Evolutionary conservation across 2,113 vertebrate genomes (phyloP).

Genomic region (Caracal caracal): DNA sequence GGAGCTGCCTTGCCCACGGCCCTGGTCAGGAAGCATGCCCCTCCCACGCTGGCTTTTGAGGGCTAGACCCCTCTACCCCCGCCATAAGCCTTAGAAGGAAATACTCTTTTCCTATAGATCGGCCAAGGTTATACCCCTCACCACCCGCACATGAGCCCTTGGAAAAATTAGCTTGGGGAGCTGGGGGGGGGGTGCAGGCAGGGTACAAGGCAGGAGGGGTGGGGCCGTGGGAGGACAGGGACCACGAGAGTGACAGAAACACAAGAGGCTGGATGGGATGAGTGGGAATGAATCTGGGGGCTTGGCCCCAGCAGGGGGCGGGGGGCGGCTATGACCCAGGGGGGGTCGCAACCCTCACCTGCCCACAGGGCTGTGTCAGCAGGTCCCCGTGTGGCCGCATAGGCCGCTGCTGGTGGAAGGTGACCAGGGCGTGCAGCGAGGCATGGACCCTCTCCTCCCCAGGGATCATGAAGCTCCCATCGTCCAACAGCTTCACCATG

Average conservation of each 20-base stretch:
- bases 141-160: background rate
- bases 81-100: background rate
- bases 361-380: slow-evolving; percentile 86
- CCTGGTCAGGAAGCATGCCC: background rate
- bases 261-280: background rate
- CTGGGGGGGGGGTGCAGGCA: background rate
- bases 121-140: background rate
- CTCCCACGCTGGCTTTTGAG: too few relatives aligned
- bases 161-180: background rate
- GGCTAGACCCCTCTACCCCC: background rate
- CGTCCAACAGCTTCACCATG: slow-evolving; percentile 86
- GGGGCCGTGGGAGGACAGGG: background rate
- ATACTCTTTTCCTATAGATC: background rate
- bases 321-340: fast-evolving
- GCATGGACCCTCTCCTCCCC: slow-evolving; percentile 83
- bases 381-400: slow-evolving; percentile 84
- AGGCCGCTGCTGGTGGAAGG: slow-evolving; percentile 84
- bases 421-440: slow-evolving; percentile 87
- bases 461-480: slow-evolving; percentile 82
- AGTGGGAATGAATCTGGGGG: background rate
- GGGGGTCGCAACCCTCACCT: slow-evolving; percentile 80
- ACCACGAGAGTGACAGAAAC: background rate
- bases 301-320: background rate
- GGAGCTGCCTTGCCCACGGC: background rate
- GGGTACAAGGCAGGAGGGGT: background rate